Base-by-base conservation (phyloP, 2,888 invertebrate species). In the Eurois occulta region DNA sequence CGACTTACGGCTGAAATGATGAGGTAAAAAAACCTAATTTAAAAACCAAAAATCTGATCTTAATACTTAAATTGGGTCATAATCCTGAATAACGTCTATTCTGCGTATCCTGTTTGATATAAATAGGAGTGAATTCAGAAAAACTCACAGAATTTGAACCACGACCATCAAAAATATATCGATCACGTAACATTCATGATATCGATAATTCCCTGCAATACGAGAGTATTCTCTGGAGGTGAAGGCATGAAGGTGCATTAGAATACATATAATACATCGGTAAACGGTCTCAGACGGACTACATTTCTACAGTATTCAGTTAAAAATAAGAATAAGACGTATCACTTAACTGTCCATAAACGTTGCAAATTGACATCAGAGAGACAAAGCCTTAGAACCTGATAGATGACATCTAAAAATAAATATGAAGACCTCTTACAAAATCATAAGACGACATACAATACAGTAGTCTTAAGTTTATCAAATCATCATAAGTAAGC, bases 201-300 rank as follows among this genome's bases (percentile, higher is more conserved):
- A 75, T 65, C n/a, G 35, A 74, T 65, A 64, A 65, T 35, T 48
- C 65, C 35, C 11, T 16, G 6, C 38, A 35, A 28, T 55, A 48
- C 21, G 60, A 48, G 16, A 21, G 32, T 16, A 24, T n/a, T 28
- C 38, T 35, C 46, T 10, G n/a, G 18, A 18, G 16, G 6, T 58
- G 55, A 65, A 38, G 46, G 16, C 4, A n/a, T n/a, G 32, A n/a
- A 75, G 41, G 55, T 70, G 58, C 65, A 76, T 48, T 69, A 69
- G 35, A 58, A 81, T 58, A 43, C n/a, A n/a, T n/a, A n/a, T 11
- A 58, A 80, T 69, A 28, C 48, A 64, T 55, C 62, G 32, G 60
- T 68, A 81, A 80, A 16, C 55, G 41, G 35, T 58, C 13, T 65
- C 71, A 77, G 80, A 64, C 71, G 35, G 55, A 28, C 58, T 6